These are phyloP conservation scores for Orcinus orca DNA, from an alignment of 2,113 vertebrate species.

Conservation along the genomic window DNA sequence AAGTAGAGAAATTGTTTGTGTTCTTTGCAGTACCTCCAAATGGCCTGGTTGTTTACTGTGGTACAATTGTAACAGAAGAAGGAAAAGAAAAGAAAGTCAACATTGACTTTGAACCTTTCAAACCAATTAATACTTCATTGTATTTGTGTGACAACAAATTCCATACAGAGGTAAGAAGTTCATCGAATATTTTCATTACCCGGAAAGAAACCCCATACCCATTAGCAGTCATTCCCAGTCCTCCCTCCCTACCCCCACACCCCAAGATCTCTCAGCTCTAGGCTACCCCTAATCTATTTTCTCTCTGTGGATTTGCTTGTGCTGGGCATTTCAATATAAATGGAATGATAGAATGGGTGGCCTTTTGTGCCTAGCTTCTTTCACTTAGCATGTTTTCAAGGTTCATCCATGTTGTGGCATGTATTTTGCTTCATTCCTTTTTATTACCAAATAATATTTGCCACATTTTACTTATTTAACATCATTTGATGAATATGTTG, in stretches of 20 bases:
- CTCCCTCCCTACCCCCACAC: background rate
- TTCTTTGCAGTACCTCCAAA: conserved; percentile 95
- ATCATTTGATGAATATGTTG: background rate
- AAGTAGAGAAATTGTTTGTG: conserved; percentile 67
- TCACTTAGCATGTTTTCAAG: background rate
- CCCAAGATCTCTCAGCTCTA: background rate
- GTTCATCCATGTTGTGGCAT: background rate
- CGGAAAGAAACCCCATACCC: background rate
- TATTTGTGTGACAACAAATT: conserved; percentile 99
- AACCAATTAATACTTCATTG: conserved; percentile 99
- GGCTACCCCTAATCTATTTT: background rate
- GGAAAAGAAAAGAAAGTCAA: conserved; percentile 99
- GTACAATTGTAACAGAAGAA: conserved; percentile 99
- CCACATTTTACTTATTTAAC: background rate
- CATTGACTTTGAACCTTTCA: conserved; percentile 99
- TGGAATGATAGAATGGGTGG: background rate
- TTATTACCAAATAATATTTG: background rate
- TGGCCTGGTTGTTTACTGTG: conserved; percentile 99
- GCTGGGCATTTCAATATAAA: background rate
- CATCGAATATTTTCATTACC: background rate
- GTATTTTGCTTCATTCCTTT: background rate
- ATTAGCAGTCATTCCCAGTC: background rate
- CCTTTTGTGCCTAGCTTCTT: background rate
- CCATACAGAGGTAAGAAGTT: conserved; percentile 95
- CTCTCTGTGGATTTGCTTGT: background rate